phyloP scores from a whole-genome alignment of 2,113 vertebrate species.

The Aspidoscelis tigris region DNA sequence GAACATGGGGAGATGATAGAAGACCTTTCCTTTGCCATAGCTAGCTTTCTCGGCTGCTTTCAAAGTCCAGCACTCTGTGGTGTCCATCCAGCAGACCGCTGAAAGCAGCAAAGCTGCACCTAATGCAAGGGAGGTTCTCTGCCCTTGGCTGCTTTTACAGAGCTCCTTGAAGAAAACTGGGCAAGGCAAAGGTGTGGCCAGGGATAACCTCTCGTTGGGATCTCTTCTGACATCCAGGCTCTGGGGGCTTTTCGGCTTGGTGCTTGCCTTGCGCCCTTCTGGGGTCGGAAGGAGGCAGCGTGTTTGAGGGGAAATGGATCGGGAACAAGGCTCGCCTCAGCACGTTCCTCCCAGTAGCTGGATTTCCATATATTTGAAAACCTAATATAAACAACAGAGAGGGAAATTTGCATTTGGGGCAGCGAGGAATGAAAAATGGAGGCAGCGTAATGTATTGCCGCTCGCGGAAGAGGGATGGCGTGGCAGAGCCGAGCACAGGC shows the following conservation, averaged over 20 bases:
- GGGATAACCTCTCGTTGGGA: no score
- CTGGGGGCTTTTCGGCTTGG: no score
- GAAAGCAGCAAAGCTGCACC: no score
- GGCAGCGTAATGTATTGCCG: conserved; percentile 78
- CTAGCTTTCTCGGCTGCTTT: no score
- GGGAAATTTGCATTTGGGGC: conserved; percentile 83
- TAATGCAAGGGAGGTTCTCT: no score
- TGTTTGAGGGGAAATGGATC: conserved; percentile 74
- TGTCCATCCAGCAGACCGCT: no score
- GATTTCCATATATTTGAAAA: conserved; percentile 90
- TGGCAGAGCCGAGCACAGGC: conserved; percentile 74
- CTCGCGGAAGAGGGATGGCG: conserved; percentile 79
- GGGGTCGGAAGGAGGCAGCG: conserved; percentile 63
- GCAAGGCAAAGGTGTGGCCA: no score
- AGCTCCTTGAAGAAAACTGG: no score
- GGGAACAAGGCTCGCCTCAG: conserved; percentile 77
- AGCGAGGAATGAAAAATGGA: conserved; percentile 86
- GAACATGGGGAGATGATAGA: no score
- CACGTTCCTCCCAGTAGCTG: conserved; percentile 82
- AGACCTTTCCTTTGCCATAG: no score
- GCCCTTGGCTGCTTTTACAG: no score
- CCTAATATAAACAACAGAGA: conserved; percentile 87
- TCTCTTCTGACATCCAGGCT: not conserved
- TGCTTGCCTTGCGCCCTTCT: not conserved
- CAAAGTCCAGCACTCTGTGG: no score